A percentile compares a stretch with the other conserved stretches of the same genome.
phyloP scores from a whole-genome alignment of 2,888 invertebrate species.

The Callyntrura sp. region DNA sequence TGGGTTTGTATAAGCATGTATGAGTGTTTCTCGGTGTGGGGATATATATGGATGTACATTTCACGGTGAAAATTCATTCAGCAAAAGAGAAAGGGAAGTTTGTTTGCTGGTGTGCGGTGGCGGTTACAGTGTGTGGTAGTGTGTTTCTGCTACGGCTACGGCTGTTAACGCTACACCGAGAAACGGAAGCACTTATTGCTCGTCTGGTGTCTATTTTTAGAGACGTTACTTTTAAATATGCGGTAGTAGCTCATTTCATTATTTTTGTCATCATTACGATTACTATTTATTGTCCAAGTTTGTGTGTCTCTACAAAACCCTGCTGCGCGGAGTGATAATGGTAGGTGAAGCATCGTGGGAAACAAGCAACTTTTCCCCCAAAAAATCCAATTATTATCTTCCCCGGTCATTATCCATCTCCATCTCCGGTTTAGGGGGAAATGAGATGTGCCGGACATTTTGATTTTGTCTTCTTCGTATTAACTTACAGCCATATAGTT shows the following conservation, averaged over 20 bases:
- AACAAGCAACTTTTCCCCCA: no score
- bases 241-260: background rate
- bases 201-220: background rate
- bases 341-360: background rate
- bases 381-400: slow-evolving; percentile 59
- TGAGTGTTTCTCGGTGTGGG: background rate
- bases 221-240: slow-evolving; percentile 1
- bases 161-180: background rate
- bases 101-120: slow-evolving; percentile 36
- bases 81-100: slow-evolving; percentile 18
- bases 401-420: background rate
- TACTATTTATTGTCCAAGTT: background rate
- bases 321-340: background rate
- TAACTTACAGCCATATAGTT: background rate
- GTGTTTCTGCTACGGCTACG: no score
- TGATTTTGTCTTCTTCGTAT: background rate
- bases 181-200: background rate
- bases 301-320: background rate
- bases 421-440: background rate
- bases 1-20: background rate
- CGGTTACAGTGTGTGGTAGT: slow-evolving; percentile 30
- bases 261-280: no score
- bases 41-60: background rate
- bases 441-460: background rate
- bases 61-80: slow-evolving; percentile 42